Percentiles rank a stretch among this genome's conserved stretches.
Conservation (phyloP, 2,797 vertebrate genomes). For the Karalla daura region DNA sequence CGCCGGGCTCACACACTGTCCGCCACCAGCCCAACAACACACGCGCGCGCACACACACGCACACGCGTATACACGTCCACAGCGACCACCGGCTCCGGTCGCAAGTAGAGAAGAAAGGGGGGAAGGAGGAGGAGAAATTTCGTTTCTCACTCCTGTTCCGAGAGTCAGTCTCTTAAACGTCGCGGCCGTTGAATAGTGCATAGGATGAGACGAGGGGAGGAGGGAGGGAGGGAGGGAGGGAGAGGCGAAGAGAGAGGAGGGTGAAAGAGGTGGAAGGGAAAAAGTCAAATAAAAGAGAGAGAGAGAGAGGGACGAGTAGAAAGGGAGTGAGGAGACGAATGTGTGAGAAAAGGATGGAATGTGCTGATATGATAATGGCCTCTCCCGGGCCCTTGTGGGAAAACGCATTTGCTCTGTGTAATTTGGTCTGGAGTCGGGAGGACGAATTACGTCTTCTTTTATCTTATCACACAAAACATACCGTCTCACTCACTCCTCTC, state of each 20-base stretch:
- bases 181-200: conserved; percentile 65
- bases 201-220: conserved; percentile 28
- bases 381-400: conserved; percentile 30
- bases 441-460: conserved; percentile 39
- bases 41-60: not conserved
- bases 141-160: conserved; percentile 47
- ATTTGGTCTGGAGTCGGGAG: conserved; percentile 24
- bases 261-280: not conserved
- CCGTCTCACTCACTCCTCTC: not conserved
- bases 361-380: conserved; percentile 53
- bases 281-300: not conserved
- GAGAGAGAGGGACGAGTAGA: not conserved
- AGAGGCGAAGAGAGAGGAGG: not conserved
- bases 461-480: conserved; percentile 38
- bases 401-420: conserved; percentile 38
- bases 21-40: conserved; percentile 17
- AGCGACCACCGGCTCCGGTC: conserved; percentile 2
- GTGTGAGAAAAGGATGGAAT: conserved; percentile 40
- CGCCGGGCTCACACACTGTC: conserved; percentile 47
- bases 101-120: not conserved
- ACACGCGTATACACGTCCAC: not conserved
- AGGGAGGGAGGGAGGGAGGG: not conserved
- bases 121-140: conserved; percentile 7
- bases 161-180: conserved; percentile 56
- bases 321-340: conserved; percentile 25